phyloP scores from a whole-genome alignment of 1,140 invertebrate genomes.

The Drosophila burlai region DNA sequence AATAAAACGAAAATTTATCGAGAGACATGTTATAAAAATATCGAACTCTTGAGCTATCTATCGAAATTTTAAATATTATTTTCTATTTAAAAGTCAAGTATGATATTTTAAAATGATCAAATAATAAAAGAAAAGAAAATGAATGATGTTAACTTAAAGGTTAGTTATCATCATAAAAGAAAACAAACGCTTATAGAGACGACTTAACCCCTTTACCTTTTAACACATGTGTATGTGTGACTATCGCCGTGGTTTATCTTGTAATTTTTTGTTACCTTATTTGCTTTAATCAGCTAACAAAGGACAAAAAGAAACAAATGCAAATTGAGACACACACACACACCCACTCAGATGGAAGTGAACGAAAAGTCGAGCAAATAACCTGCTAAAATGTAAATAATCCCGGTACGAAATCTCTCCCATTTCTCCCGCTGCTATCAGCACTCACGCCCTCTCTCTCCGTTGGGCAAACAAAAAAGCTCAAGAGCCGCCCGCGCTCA shows the following conservation, averaged over 20 bases:
- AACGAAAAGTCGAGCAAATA: constrained; percentile 28
- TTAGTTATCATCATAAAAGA: not conserved
- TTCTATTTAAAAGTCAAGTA: no score
- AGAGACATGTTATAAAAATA: no score
- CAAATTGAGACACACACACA: constrained; percentile 48
- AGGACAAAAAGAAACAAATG: constrained; percentile 38
- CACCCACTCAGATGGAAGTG: not conserved
- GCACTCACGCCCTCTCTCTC: not conserved
- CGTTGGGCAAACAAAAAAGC: constrained; percentile 13
- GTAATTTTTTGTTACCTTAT: constrained; percentile 24
- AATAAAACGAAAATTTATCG: no score
- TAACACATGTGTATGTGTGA: constrained; percentile 7
- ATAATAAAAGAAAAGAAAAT: no score
- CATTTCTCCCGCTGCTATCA: constrained; percentile 8
- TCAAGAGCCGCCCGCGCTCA: constrained; percentile 20
- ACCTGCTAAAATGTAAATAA: constrained; percentile 56
- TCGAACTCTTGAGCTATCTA: no score
- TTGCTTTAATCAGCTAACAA: constrained; percentile 55
- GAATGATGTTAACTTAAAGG: no score
- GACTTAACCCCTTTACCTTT: not conserved
- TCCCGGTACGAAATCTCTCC: constrained; percentile 18
- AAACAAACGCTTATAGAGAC: not conserved
- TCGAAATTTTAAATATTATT: no score
- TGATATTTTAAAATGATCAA: no score
- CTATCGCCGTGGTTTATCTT: constrained; percentile 35